phyloP scores from a whole-genome alignment of 2,797 vertebrate genomes.

The Florisuga fusca region DNA sequence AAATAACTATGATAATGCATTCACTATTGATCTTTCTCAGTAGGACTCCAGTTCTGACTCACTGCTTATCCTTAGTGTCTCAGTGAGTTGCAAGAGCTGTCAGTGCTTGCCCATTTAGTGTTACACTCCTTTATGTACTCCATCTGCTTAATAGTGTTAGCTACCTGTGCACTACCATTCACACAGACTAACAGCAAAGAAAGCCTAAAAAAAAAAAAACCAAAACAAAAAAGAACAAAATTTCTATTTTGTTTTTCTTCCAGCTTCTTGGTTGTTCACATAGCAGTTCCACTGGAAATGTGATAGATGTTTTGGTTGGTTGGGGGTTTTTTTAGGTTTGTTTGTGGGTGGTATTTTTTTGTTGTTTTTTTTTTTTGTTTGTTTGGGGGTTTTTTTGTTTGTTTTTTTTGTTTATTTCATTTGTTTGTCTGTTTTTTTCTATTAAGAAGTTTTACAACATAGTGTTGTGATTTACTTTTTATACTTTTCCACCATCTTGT shows the following conservation, averaged over 20 bases:
- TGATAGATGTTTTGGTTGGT: no score
- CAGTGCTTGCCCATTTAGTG: background rate
- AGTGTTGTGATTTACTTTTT: background rate
- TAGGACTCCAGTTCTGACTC: conserved; percentile 43
- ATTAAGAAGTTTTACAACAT: background rate
- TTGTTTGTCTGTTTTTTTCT: background rate
- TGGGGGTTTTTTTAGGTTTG: no score
- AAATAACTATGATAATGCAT: conserved; percentile 71
- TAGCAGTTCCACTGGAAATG: background rate
- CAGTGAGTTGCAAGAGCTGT: background rate
- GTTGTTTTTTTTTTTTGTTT: no score
- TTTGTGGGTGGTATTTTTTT: no score
- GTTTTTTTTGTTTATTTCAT: no score
- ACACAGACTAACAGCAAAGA: accelerated
- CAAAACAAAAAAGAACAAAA: background rate
- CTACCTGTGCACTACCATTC: background rate
- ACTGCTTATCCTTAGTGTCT: conserved; percentile 64
- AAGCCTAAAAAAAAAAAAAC: background rate
- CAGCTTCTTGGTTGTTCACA: background rate
- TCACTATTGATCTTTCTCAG: conserved; percentile 70
- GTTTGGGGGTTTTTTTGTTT: no score
- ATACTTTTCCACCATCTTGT: background rate
- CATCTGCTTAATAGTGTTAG: background rate
- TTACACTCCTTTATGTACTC: background rate
- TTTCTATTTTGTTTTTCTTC: background rate